Conservation (phyloP, 2,888 invertebrate genomes). For the Conops quadrifasciatus region DNA sequence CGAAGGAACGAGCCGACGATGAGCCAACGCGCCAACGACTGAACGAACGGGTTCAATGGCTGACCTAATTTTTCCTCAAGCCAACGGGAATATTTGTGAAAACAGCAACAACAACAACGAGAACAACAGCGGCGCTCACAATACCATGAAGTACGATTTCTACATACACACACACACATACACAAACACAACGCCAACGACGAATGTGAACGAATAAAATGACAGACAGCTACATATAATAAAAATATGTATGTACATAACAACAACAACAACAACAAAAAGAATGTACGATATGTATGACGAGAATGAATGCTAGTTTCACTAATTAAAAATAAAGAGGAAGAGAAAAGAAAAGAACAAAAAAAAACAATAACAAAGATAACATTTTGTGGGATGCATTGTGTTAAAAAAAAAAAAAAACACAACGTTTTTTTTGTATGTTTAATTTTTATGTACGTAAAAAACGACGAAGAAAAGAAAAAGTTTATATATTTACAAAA, state of each 20-base stretch:
- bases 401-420: not conserved
- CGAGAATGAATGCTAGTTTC: slow-evolving; percentile 16
- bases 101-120: slow-evolving; percentile 29
- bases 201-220: slow-evolving; percentile 22
- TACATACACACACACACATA: slow-evolving; percentile 17
- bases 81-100: slow-evolving; percentile 36
- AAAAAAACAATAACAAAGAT: not conserved
- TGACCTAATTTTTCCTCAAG: slow-evolving; percentile 61
- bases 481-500: not conserved
- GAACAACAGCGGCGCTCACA: not conserved
- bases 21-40: not conserved
- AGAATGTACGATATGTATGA: not conserved
- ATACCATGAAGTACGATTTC: too few relatives aligned
- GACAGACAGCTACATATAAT: slow-evolving; percentile 18
- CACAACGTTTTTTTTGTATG: not conserved
- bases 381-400: not conserved
- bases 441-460: too few relatives aligned
- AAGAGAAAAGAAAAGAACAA: not conserved
- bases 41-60: slow-evolving; percentile 62
- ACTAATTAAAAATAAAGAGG: slow-evolving; percentile 31
- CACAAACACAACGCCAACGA: slow-evolving; percentile 26
- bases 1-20: not conserved
- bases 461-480: not conserved
- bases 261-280: slow-evolving; percentile 30
- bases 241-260: not conserved